These are phyloP conservation scores for Pungitius pungitius DNA, from an alignment of 2,113 vertebrate genomes.

Conservation along the genomic window DNA sequence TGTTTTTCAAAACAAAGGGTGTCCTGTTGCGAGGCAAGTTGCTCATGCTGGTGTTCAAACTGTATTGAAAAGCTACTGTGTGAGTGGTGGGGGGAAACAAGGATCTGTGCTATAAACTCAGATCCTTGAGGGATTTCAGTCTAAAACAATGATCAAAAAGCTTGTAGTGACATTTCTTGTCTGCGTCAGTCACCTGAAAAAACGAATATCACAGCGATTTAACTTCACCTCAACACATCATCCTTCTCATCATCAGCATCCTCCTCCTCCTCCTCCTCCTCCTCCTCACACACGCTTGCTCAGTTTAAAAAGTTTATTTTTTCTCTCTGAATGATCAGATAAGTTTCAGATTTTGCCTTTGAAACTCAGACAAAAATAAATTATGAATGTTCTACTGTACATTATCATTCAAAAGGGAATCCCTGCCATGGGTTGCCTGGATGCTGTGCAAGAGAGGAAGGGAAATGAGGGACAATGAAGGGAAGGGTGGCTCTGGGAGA, in stretches of 20 bases:
- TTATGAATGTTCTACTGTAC: slow-evolving; percentile 89
- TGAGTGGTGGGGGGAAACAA: not conserved
- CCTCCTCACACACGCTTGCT: slow-evolving; percentile 33
- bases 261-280: no score
- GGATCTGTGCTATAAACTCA: slow-evolving; percentile 67
- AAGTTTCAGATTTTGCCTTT: slow-evolving; percentile 78
- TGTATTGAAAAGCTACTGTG: slow-evolving; percentile 55
- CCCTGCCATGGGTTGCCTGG: slow-evolving; percentile 90
- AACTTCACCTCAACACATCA: slow-evolving; percentile 10
- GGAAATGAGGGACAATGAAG: not conserved
- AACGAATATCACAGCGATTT: slow-evolving; percentile 16
- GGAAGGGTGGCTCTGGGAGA: slow-evolving; percentile 34
- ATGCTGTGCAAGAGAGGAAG: slow-evolving; percentile 82
- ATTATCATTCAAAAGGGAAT: slow-evolving; percentile 91
- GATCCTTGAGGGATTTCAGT: slow-evolving; percentile 35
- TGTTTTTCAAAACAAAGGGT: slow-evolving; percentile 22
- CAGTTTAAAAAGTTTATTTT: slow-evolving; percentile 66
- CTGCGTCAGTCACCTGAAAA: slow-evolving; percentile 43
- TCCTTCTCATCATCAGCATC: slow-evolving; percentile 12
- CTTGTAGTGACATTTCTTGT: slow-evolving; percentile 35
- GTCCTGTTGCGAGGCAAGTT: slow-evolving; percentile 58
- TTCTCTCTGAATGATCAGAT: slow-evolving; percentile 84
- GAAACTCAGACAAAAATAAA: slow-evolving; percentile 92
- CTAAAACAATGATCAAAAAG: slow-evolving; percentile 17
- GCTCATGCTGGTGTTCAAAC: slow-evolving; percentile 84